Percentiles rank a stretch among this genome's conserved stretches.
These are phyloP conservation scores for Eospalax fontanierii DNA, from an alignment of 2,797 vertebrate genomes.

Conservation along the genomic window DNA sequence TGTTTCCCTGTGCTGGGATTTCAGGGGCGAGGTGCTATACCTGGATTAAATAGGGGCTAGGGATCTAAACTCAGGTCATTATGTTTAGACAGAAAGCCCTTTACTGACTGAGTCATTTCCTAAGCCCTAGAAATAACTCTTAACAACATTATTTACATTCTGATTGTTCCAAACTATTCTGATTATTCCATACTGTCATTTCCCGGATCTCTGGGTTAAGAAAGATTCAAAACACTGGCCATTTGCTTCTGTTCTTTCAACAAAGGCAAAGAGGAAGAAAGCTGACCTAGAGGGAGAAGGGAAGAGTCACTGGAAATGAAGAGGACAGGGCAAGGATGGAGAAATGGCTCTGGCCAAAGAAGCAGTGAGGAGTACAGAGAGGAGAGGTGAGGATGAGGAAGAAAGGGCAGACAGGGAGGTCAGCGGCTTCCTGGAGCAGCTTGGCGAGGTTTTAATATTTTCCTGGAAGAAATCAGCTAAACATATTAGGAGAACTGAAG, in stretches of 20 bases:
- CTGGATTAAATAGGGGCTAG: too few relatives aligned
- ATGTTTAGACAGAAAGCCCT: not conserved
- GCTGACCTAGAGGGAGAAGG: not conserved
- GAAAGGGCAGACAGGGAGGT: not conserved
- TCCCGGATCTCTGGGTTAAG: not conserved
- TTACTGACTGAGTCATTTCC: not conserved
- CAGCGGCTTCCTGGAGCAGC: not conserved
- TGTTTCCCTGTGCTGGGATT: not conserved
- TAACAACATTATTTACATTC: not conserved
- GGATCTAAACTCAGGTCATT: not conserved
- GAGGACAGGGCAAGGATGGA: not conserved
- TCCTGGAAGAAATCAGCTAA: slow-evolving; percentile 56
- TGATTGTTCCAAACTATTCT: not conserved
- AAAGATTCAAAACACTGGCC: not conserved
- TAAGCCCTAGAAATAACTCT: not conserved
- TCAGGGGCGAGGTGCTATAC: too few relatives aligned
- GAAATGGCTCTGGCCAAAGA: not conserved
- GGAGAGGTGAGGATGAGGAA: not conserved
- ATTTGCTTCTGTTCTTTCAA: not conserved
- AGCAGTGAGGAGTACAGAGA: not conserved
- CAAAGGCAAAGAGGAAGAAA: not conserved
- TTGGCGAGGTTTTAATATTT: not conserved
- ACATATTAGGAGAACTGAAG: not conserved
- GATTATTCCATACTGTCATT: not conserved
- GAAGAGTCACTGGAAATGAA: not conserved